Percentiles rank a stretch among this genome's conserved stretches.
Evolutionary conservation across 1,140 invertebrate species (phyloP).

Genomic region (Lasioglossum baleicum): DNA sequence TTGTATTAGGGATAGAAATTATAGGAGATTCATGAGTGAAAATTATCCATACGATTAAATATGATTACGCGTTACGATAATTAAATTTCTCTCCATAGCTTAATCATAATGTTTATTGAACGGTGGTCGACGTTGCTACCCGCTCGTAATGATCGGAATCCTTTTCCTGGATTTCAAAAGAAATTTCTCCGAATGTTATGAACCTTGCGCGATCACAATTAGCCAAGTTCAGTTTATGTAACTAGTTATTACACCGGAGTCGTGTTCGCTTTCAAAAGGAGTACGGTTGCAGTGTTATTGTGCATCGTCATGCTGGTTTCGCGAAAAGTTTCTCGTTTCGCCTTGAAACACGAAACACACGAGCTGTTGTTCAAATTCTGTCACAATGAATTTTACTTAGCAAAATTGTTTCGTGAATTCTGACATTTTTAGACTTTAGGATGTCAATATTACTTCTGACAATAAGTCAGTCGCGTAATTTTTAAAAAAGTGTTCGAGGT

Average conservation of each 20-base stretch:
- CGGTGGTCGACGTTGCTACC: background rate
- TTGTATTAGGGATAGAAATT: too few relatives aligned
- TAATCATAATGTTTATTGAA: background rate
- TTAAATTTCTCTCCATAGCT: too few relatives aligned
- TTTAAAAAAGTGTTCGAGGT: too few relatives aligned
- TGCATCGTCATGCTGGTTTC: constrained; percentile 2
- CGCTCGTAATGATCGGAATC: background rate
- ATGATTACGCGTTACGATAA: too few relatives aligned
- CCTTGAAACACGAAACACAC: background rate
- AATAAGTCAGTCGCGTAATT: too few relatives aligned
- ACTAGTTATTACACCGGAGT: background rate
- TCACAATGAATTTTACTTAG: too few relatives aligned
- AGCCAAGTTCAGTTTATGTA: constrained; percentile 16
- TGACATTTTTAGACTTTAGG: too few relatives aligned
- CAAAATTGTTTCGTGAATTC: too few relatives aligned
- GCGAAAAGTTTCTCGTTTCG: background rate
- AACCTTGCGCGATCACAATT: constrained; percentile 1
- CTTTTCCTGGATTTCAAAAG: background rate
- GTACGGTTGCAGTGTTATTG: background rate
- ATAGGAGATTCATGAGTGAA: too few relatives aligned
- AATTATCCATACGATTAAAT: too few relatives aligned
- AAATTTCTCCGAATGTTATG: background rate
- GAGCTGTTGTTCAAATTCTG: background rate
- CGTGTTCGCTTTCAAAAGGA: background rate
- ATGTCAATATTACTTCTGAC: too few relatives aligned